phyloP scores from a whole-genome alignment of 1,140 invertebrate species.

The Camponotus vicinus region DNA sequence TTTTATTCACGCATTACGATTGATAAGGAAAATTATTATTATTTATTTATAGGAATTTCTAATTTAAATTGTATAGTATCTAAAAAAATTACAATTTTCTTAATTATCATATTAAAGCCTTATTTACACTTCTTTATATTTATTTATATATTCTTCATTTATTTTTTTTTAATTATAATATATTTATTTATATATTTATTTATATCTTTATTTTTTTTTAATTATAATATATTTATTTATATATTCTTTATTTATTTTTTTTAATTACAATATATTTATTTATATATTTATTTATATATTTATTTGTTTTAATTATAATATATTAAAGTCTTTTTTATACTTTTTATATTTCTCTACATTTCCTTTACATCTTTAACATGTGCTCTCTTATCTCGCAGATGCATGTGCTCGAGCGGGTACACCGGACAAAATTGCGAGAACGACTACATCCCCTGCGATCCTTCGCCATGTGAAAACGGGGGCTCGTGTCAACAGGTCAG shows the following conservation, averaged over 20 bases:
- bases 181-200: no score
- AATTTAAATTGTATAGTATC: not conserved
- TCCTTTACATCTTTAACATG: not conserved
- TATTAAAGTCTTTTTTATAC: no score
- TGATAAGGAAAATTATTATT: not conserved
- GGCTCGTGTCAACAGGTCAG: slow-evolving; percentile 93
- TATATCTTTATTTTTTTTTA: not conserved
- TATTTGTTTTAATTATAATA: no score
- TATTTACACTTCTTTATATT: no score
- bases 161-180: no score
- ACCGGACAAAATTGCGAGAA: slow-evolving; percentile 96
- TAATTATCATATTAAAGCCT: no score
- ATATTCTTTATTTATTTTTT: no score
- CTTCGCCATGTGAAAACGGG: slow-evolving; percentile 95
- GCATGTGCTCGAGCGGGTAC: slow-evolving; percentile 95
- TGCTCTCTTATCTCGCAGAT: slow-evolving; percentile 87
- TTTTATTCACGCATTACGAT: not conserved
- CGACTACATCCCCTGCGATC: slow-evolving; percentile 95
- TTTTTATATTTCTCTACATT: no score
- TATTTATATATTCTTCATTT: no score
- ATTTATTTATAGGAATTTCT: not conserved
- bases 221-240: no score
- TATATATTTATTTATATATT: no score
- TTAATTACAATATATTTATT: no score
- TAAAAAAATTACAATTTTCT: not conserved